Evolutionary conservation across 2,888 invertebrate genomes (phyloP), one percentile per base, ranked within the genome.

Genomic region (Yponomeuta cagnagella): DNA sequence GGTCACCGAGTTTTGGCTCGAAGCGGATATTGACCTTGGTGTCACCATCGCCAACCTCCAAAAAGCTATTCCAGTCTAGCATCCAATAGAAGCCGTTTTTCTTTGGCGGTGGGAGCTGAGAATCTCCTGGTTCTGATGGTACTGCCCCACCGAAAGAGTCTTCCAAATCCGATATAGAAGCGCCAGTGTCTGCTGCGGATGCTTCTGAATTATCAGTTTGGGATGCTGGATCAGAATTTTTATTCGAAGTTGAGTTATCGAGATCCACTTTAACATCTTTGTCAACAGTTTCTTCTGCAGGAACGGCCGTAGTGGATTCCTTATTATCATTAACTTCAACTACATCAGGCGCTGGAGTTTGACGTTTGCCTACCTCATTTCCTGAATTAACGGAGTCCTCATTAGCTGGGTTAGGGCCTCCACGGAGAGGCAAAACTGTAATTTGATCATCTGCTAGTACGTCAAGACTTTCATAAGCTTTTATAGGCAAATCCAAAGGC

Each of bases 11-110:
- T 88, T 96, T 96, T 0, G 97, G 97, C 76, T 96, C 95, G 77
- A 97, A 95, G 78, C 96, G 94, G 76, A 97, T 94, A 77, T 96
- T 96, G 0, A 97, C 95, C 87, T 95, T 94, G 58, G 93, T 94
- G 74, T 94, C 94, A 63, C 94, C 95, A 33, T 96, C 96, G 12
- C 97, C 97, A 4, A 97, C 96, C 86, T 97, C 96, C 30, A 97
- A 90, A 79, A 97, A 97, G 71, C 95, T 94, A 79, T 97, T 97
- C 96, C 97, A 97, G 80, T 97, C 97, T 9, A 96, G 92, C 79
- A 97, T 93, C 89, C 97, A 97, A 81, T 97, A 97, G 75, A 97
- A 95, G 0, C 97, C 97, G 73, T 95, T 96, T 77, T 94, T 94
- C 76, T 93, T 93, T 63, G 94, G 94, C 0, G 95, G 93, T 6